Conservation (phyloP, 2,888 invertebrate species). For the Rhorus exstirpatorius region DNA sequence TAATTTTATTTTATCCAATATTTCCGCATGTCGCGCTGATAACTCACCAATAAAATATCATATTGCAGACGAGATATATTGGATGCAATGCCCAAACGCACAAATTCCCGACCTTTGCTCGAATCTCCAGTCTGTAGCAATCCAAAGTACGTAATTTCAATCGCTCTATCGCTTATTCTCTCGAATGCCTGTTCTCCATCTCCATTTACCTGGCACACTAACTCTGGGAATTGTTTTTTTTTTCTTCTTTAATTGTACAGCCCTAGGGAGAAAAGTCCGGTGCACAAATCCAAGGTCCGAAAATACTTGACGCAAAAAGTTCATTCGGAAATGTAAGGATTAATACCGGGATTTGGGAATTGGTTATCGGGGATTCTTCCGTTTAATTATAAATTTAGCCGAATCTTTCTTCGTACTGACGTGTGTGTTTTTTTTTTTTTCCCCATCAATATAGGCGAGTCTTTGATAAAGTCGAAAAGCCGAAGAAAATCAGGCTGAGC, state of each 20-base stretch:
- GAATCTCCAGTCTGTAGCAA: conserved; percentile 85
- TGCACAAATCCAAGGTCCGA: conserved; percentile 76
- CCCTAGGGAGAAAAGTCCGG: conserved; percentile 78
- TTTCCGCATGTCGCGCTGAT: conserved; percentile 22
- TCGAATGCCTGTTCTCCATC: conserved; percentile 24
- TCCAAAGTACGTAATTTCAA: conserved; percentile 87
- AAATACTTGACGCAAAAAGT: conserved; percentile 77
- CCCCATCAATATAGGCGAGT: conserved; percentile 73
- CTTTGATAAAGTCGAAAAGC: conserved; percentile 80
- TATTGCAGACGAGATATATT: conserved; percentile 89
- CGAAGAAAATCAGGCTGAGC: conserved; percentile 82
- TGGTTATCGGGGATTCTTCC: conserved; percentile 14
- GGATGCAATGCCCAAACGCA: conserved; percentile 88
- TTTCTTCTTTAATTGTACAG: conserved; percentile 70
- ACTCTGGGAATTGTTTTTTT: conserved; percentile 54
- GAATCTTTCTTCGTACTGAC: neutral
- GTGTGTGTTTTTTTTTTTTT: conserved; percentile 17
- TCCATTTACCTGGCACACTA: conserved; percentile 48
- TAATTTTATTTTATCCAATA: neutral
- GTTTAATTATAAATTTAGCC: neutral
- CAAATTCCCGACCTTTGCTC: conserved; percentile 87
- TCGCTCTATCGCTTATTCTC: conserved; percentile 48
- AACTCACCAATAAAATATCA: conserved; percentile 3
- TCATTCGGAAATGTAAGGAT: conserved; percentile 78
- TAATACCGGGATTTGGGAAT: conserved; percentile 38